Evolutionary conservation across 2,797 vertebrate genomes (phyloP).

Genomic region (Lates japonicus): DNA sequence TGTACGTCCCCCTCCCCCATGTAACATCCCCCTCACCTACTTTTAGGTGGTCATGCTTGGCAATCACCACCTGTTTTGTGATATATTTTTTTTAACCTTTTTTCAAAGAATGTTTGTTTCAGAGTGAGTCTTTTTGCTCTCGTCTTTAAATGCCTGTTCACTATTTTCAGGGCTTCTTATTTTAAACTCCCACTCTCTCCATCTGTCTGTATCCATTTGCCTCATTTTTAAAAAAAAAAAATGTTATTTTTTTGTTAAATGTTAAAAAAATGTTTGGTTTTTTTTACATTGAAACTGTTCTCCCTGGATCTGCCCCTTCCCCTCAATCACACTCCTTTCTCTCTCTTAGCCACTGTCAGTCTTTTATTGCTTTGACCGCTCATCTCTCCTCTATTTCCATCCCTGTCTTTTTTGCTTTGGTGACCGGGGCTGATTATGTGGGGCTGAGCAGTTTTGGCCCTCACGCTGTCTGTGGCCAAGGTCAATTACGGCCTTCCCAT

Average conservation of each 20-base stretch:
- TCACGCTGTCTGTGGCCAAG: constrained; percentile 81
- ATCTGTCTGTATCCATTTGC: constrained; percentile 56
- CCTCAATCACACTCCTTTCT: constrained; percentile 15
- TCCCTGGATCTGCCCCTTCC: constrained; percentile 6
- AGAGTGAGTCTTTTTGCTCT: constrained; percentile 29
- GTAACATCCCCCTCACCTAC: constrained; percentile 60
- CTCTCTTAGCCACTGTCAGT: constrained; percentile 6
- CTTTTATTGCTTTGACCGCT: constrained; percentile 35
- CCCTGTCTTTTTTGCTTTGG: constrained; percentile 58
- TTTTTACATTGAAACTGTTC: constrained; percentile 16
- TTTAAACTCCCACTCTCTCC: constrained; percentile 52
- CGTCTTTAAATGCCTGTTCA: constrained; percentile 42
- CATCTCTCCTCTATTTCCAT: constrained; percentile 50
- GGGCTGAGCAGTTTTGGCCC: constrained; percentile 78
- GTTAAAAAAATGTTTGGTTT: no score
- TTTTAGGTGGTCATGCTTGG: constrained; percentile 38
- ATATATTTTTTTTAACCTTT: not conserved
- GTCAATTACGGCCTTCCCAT: constrained; percentile 85
- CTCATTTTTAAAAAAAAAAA: constrained; percentile 20
- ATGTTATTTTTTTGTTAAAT: no score
- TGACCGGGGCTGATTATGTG: constrained; percentile 78
- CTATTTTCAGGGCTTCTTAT: constrained; percentile 35
- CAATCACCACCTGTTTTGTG: constrained; percentile 45
- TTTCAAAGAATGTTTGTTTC: constrained; percentile 40
- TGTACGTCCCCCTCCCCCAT: constrained; percentile 20